Conservation (phyloP, 2,888 invertebrate species). For the Mythimna lalbum region DNA sequence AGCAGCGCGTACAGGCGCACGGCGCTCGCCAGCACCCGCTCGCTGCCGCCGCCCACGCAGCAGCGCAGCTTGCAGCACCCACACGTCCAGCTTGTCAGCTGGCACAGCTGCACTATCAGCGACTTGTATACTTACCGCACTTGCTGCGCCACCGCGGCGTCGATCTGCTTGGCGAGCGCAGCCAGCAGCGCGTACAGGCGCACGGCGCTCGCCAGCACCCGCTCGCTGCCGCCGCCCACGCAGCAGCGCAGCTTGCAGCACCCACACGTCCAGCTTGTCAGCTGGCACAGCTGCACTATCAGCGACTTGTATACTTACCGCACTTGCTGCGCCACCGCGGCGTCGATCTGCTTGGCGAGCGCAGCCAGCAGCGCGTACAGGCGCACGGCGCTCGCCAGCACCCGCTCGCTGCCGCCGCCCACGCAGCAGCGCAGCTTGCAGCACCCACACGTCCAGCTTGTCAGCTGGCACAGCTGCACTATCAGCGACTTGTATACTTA, state of each 20-base stretch:
- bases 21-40: constrained; percentile 71
- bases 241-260: constrained; percentile 73
- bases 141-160: constrained; percentile 62
- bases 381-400: constrained; percentile 70
- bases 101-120: constrained; percentile 79
- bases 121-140: no score
- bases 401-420: constrained; percentile 77
- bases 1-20: constrained; percentile 77
- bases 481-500: no score
- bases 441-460: constrained; percentile 67
- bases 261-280: constrained; percentile 68
- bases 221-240: constrained; percentile 76
- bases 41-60: constrained; percentile 75
- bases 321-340: constrained; percentile 63
- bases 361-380: constrained; percentile 75
- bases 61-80: constrained; percentile 73
- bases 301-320: no score
- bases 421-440: constrained; percentile 74
- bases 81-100: constrained; percentile 71
- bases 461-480: constrained; percentile 78
- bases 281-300: constrained; percentile 79
- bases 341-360: constrained; percentile 72
- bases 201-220: constrained; percentile 72
- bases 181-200: constrained; percentile 76
- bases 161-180: constrained; percentile 71